Base-by-base conservation (phyloP, 1,140 invertebrate genomes). In the Drosophila saltans region DNA sequence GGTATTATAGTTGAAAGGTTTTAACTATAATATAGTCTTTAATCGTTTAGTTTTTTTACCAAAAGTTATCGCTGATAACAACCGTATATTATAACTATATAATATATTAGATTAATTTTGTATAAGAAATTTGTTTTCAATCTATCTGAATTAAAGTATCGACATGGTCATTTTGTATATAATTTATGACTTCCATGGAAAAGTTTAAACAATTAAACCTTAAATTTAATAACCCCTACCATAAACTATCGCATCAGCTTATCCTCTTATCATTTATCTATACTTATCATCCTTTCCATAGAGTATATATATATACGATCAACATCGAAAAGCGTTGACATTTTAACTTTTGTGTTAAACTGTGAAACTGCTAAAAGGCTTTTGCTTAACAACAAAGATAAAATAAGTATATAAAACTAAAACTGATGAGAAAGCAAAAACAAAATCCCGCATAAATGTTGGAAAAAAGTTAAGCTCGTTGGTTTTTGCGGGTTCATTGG, bases 401-500 rank as follows among this genome's bases (percentile, higher is more conserved):
- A 73, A 75, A 75, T 56, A 56, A 63, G 62, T 66, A 55, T 41
- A 74, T 11, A 56, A 64, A 68, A 76, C n/a, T 36, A 52, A 52
- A 26, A 26, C 28, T 52, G 6, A 16, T 21, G 21, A 72, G 52
- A 73, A 73, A 56, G 65, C 65, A 77, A 68, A 45, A 28, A 55
- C 57, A 41, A 58, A 43, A 43, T 26, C 76, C 69, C 52, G 74
- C 74, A 79, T 82, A 88, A 86, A 76, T 81, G 79, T 68, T 77
- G 70, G 58, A 59, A 88, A 86, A 88, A 86, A 86, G 83, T 86
- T 86, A 86, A 86, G 84, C 83, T 65, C 76, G 75, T 30, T 60
- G 83, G 83, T 86, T 86, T 77, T 86, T 88, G 84, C 70, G 83
- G 83, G 80, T 89, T 89, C 89, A 88, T 86, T 88, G 77, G 80